Evolutionary conservation across 2,888 invertebrate species (phyloP).

Genomic region (Orthosia cruda): DNA sequence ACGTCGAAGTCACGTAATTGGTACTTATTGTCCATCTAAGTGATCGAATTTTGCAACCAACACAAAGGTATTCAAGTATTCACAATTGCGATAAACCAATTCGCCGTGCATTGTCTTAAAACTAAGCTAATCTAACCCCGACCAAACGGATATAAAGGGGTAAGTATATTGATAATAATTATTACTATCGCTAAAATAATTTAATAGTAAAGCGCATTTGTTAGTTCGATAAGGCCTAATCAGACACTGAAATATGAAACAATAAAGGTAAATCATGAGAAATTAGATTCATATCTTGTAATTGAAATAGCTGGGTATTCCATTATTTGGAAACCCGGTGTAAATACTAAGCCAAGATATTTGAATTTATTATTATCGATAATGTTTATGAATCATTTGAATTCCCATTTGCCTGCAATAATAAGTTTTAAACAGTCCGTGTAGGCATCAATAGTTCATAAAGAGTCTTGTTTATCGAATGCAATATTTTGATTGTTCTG

Average conservation of each 20-base stretch:
- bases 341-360: constrained; percentile 4
- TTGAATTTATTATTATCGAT: constrained; percentile 14
- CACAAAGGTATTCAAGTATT: constrained; percentile 61
- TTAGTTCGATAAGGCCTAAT: constrained; percentile 39
- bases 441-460: constrained; percentile 56
- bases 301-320: constrained; percentile 30
- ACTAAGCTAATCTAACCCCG: constrained; percentile 63
- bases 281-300: constrained; percentile 37
- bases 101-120: constrained; percentile 58
- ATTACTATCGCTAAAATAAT: constrained; percentile 41
- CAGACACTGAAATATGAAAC: constrained; percentile 33
- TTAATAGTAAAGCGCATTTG: constrained; percentile 47
- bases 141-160: constrained; percentile 62
- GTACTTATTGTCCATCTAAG: constrained; percentile 50
- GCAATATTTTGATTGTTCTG: constrained; percentile 65
- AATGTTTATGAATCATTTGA: constrained; percentile 23
- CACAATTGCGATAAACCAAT: constrained; percentile 62
- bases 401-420: background rate
- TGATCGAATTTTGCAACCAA: constrained; percentile 57
- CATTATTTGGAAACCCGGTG: constrained; percentile 28
- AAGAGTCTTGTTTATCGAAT: constrained; percentile 2
- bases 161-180: constrained; percentile 40
- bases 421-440: too few species aligned
- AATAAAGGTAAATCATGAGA: constrained; percentile 45
- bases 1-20: constrained; percentile 54